These are phyloP conservation scores for Drosophila watanabei DNA, from an alignment of 1,140 invertebrate genomes.

Conservation along the genomic window DNA sequence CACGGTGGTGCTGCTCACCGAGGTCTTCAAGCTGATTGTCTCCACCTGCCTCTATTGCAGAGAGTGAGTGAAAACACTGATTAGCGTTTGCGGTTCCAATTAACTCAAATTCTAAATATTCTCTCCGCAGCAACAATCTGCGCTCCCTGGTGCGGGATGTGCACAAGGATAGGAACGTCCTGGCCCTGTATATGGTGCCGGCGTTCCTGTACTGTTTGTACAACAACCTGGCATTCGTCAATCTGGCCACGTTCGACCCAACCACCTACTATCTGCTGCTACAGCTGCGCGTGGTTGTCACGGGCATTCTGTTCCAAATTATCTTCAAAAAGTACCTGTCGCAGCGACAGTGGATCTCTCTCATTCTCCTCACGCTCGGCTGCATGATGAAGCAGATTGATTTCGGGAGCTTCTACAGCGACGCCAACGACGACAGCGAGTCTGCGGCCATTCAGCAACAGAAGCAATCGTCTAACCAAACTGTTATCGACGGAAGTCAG, in stretches of 20 bases:
- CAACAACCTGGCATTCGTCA: conserved; percentile 97
- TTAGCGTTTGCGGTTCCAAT: not conserved
- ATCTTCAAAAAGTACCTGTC: conserved; percentile 95
- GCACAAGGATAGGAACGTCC: conserved; percentile 88
- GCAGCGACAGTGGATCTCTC: conserved; percentile 94
- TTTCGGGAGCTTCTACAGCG: conserved; percentile 86
- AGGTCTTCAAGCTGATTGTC: conserved; percentile 93
- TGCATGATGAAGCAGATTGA: conserved; percentile 97
- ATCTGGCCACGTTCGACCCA: conserved; percentile 96
- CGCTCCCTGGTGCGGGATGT: conserved; percentile 87
- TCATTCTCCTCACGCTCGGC: conserved; percentile 94
- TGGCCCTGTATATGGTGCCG: conserved; percentile 95
- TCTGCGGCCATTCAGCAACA: conserved; percentile 54
- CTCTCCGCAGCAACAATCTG: conserved; percentile 80
- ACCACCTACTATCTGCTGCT: conserved; percentile 97
- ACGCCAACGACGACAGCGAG: conserved; percentile 71
- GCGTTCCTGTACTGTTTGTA: conserved; percentile 97
- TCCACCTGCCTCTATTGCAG: conserved; percentile 91
- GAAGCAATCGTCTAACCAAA: not conserved
- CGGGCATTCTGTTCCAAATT: conserved; percentile 95
- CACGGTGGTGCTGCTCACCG: conserved; percentile 94
- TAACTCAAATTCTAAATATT: conserved; percentile 85
- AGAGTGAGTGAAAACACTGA: conserved; percentile 86
- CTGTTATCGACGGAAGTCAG: not conserved
- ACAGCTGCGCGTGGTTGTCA: conserved; percentile 96